Evolutionary conservation across 2,797 vertebrate species (phyloP).

Genomic region (Xiphorhynchus erythropygius): DNA sequence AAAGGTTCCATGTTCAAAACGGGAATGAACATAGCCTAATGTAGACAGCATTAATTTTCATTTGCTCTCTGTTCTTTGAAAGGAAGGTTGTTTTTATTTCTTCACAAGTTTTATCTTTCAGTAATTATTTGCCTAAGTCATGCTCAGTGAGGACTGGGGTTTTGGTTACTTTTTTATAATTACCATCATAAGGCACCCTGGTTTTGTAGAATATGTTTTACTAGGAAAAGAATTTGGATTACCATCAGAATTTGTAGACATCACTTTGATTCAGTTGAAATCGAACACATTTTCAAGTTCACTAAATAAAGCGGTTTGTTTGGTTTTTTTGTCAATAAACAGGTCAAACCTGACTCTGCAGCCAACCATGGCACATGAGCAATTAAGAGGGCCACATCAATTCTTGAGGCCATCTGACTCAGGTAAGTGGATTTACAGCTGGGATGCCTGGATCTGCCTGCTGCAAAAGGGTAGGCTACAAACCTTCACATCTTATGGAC

Average conservation of each 20-base stretch:
- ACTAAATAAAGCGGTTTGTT: not conserved
- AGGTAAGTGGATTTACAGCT: not conserved
- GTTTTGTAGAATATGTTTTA: not conserved
- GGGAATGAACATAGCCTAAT: not conserved
- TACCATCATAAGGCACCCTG: not conserved
- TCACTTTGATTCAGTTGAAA: not conserved
- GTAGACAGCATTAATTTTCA: not conserved
- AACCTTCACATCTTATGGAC: not conserved
- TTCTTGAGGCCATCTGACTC: not conserved
- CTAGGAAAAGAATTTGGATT: not conserved
- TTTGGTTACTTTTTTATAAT: not conserved
- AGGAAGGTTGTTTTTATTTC: not conserved
- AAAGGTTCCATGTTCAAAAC: not conserved
- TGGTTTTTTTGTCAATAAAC: not conserved
- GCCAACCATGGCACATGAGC: accelerated
- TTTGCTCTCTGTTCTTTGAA: not conserved
- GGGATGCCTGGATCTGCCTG: not conserved
- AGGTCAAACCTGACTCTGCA: not conserved
- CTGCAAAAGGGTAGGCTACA: not conserved
- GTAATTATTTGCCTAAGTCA: not conserved
- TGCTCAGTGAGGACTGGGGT: not conserved
- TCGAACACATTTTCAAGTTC: not conserved
- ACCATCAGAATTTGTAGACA: not conserved
- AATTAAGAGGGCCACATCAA: not conserved
- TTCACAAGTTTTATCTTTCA: not conserved